Percentiles rank a stretch among this genome's conserved stretches.
phyloP scores from a whole-genome alignment of 2,797 vertebrate species.

The Onychomys leucogaster region DNA sequence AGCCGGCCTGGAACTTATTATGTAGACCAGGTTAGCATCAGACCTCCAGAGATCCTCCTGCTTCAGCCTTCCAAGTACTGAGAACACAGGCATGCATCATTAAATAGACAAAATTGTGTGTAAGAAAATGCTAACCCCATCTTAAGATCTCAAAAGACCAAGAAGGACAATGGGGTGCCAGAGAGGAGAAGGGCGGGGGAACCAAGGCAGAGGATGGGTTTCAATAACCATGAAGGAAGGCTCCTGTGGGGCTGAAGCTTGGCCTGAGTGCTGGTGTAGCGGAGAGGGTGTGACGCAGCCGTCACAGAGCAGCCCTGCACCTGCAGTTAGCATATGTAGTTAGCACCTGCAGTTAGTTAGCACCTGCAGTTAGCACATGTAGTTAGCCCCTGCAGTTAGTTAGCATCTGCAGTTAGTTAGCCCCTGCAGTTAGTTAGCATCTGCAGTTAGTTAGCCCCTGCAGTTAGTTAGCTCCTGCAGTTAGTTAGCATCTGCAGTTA shows the following conservation, averaged over 20 bases:
- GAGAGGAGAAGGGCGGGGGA: neutral
- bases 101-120: neutral
- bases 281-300: neutral
- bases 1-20: neutral
- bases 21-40: neutral
- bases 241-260: neutral
- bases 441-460: too few relatives aligned
- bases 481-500: too few relatives aligned
- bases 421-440: too few relatives aligned
- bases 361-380: too few relatives aligned
- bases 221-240: neutral
- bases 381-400: too few relatives aligned
- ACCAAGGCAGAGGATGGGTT: neutral
- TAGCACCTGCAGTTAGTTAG: too few relatives aligned
- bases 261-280: neutral
- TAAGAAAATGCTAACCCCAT: neutral
- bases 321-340: too few relatives aligned
- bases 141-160: neutral
- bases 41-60: neutral
- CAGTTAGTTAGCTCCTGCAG: too few relatives aligned
- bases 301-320: neutral
- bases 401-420: too few relatives aligned
- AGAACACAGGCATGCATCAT: neutral
- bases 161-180: neutral
- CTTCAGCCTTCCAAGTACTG: neutral